A percentile compares a stretch with the other conserved stretches of the same genome.
These are phyloP conservation scores for Pogonocherus hispidulus DNA, from an alignment of 2,888 invertebrate genomes.

Conservation along the genomic window DNA sequence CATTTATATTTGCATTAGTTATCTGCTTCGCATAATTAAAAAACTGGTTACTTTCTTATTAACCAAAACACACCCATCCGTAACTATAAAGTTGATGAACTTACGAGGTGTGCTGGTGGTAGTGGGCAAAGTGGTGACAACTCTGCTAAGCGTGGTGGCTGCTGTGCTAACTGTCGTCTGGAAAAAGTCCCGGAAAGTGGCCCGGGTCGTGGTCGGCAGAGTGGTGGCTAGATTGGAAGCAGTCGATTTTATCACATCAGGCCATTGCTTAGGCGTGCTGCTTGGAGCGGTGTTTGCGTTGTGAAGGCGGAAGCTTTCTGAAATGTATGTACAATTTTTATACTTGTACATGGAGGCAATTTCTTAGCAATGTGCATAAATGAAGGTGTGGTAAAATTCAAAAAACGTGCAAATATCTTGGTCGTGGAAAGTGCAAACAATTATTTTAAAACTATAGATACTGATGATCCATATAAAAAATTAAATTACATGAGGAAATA, in stretches of 20 bases:
- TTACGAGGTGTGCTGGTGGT: slow-evolving; percentile 71
- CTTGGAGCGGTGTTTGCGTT: slow-evolving; percentile 78
- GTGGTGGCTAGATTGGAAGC: slow-evolving; percentile 67
- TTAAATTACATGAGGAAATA: too few relatives aligned
- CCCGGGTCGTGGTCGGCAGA: slow-evolving; percentile 53
- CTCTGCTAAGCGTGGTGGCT: slow-evolving; percentile 60
- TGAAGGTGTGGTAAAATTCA: neutral
- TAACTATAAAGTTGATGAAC: slow-evolving; percentile 50
- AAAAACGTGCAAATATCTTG: neutral
- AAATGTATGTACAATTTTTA: slow-evolving; percentile 35
- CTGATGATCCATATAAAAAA: too few relatives aligned
- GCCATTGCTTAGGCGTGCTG: slow-evolving; percentile 75
- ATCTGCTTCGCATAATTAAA: too few relatives aligned
- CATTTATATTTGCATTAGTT: too few relatives aligned
- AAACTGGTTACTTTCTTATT: neutral
- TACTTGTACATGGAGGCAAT: too few relatives aligned
- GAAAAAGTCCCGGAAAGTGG: slow-evolving; percentile 61
- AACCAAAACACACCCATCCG: neutral
- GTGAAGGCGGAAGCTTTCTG: slow-evolving; percentile 79
- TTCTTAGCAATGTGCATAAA: too few relatives aligned
- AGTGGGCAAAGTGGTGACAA: slow-evolving; percentile 68
- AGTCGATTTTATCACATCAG: slow-evolving; percentile 70
- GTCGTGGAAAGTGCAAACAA: too few relatives aligned
- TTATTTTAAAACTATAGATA: too few relatives aligned
- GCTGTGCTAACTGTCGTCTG: slow-evolving; percentile 66